Base-by-base conservation (phyloP, 2,797 vertebrate species). In the Sciurus vulgaris region DNA sequence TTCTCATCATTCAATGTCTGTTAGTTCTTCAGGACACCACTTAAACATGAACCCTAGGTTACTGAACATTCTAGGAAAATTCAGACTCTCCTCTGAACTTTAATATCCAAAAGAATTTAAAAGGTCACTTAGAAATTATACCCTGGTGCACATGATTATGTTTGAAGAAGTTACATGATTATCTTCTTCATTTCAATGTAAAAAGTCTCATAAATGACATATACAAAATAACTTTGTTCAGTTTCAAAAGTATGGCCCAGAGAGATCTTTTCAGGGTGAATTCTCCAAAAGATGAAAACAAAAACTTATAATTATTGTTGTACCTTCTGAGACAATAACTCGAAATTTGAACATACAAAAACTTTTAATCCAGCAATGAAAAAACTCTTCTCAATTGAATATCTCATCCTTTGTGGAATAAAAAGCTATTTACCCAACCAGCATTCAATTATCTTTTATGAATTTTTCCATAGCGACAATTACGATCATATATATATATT, bases 391-490 rank as follows among this genome's bases (percentile, higher is more conserved):
- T 86, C 24, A 24, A 76, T 93, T 93, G 94, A 96, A 35, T 38
- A 65, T 54, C 56, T 89, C 86, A 73, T 35, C 3, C 15, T 95
- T 79, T 85, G 14, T 13, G 35, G 13, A 95, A 89, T 59, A 73
- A 92, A 96, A 95, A 77, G 6, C 28, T 56, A 84, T 26, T 26
- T 67, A 91, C 1, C 17, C 35, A 93, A 51, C 13, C 33, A 81
- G 3, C 28, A 93, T 28, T 61, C n/a, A 93, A 79, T 93, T 93
- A 65, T 95, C 38, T 78, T 93, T 96, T 81, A 85, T 90, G 24
- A 8, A 83, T 94, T 95, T 97, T 63, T 91, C 69, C 38, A 86
- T n/a, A 87, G 18, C 22, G 95, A 94, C 77, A 91, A 79, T 79
- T 93, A 41, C 93, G 28, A 26, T 77, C 73, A 7, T 61, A 74